Evolutionary conservation across 1,140 invertebrate genomes (phyloP).

Genomic region (Frieseomelitta varia): DNA sequence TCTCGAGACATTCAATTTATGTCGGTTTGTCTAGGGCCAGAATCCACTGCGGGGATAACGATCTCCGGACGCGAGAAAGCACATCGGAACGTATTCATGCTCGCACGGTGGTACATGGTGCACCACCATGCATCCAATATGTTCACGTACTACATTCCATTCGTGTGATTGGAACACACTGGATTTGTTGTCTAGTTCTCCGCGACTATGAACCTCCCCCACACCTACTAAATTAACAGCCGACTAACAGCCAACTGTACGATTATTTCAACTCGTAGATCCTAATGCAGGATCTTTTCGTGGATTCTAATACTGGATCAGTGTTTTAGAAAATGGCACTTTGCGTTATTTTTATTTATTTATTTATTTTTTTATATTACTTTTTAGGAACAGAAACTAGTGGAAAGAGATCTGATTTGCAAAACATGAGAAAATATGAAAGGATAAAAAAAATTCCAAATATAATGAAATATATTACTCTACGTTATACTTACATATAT

Average conservation of each 20-base stretch:
- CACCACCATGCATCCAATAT: neutral
- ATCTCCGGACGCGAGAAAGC: slow-evolving; percentile 63
- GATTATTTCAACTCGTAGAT: neutral
- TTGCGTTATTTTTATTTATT: neutral
- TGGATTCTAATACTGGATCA: no score
- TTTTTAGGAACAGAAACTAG: no score
- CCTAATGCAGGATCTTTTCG: neutral
- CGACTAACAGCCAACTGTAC: neutral
- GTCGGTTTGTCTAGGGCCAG: slow-evolving; percentile 62
- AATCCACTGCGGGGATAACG: slow-evolving; percentile 59
- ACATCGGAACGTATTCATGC: slow-evolving; percentile 34
- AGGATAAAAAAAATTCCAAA: no score
- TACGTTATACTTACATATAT: no score
- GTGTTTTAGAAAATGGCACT: neutral
- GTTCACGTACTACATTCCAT: slow-evolving; percentile 30
- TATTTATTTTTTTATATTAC: neutral
- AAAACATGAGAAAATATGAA: no score
- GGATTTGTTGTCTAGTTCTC: slow-evolving; percentile 25
- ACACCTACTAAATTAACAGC: slow-evolving; percentile 24
- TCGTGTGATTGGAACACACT: slow-evolving; percentile 27
- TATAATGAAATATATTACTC: no score
- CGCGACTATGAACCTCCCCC: neutral
- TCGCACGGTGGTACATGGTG: slow-evolving; percentile 11
- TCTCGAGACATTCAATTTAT: slow-evolving; percentile 64
- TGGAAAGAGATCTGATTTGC: no score